Conservation (phyloP, 2,797 vertebrate genomes). For the Percopsis omiscomaycus region DNA sequence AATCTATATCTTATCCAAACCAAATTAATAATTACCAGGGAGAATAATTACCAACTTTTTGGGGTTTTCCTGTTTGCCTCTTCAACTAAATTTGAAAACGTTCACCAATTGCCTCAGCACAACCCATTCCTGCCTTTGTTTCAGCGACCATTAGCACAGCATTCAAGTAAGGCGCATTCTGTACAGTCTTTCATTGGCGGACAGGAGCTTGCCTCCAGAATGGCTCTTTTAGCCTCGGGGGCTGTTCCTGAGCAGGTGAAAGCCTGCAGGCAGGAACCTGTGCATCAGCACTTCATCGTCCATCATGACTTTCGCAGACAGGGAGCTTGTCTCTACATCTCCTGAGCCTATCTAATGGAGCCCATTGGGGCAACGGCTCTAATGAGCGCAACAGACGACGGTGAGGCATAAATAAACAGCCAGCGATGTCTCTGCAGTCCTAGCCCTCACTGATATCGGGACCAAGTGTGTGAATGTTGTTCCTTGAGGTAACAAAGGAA, state of each 20-base stretch:
- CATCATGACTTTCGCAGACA: constrained; percentile 68
- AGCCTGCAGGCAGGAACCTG: constrained; percentile 72
- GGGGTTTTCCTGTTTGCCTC: constrained; percentile 11
- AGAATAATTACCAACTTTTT: constrained; percentile 37
- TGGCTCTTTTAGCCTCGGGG: constrained; percentile 64
- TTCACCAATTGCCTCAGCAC: constrained; percentile 32
- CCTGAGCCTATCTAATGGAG: constrained; percentile 60
- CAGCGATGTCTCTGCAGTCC: constrained; percentile 36
- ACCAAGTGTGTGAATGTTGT: constrained; percentile 35
- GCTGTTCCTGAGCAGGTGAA: constrained; percentile 68
- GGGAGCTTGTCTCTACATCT: constrained; percentile 44
- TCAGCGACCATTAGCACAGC: constrained; percentile 4
- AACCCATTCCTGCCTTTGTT: constrained; percentile 3
- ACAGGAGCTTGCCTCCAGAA: constrained; percentile 39
- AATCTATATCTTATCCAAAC: too few relatives aligned
- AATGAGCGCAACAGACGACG: constrained; percentile 73
- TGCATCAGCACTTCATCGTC: constrained; percentile 71
- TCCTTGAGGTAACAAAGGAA: constrained; percentile 55
- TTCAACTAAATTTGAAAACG: constrained; percentile 1
- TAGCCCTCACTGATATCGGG: constrained; percentile 22
- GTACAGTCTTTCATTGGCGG: constrained; percentile 64
- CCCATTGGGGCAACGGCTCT: constrained; percentile 61
- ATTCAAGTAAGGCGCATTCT: constrained; percentile 38
- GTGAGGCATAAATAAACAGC: constrained; percentile 63
- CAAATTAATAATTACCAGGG: neutral